These are phyloP conservation scores for Sebastes schlegelii DNA, from an alignment of 2,113 vertebrate species.

Conservation along the genomic window DNA sequence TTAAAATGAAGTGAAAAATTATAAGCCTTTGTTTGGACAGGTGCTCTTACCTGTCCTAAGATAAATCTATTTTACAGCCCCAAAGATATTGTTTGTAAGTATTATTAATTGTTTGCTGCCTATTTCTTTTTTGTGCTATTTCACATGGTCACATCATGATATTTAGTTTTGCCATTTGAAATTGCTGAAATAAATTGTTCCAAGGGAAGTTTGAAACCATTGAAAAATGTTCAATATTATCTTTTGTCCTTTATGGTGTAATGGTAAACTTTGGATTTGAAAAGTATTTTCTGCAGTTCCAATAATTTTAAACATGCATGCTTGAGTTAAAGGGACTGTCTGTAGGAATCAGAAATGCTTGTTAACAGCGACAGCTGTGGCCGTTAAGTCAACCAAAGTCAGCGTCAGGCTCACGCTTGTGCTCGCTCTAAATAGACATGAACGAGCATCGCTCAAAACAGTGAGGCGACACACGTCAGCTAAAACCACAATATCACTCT, in stretches of 20 bases:
- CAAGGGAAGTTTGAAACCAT: neutral
- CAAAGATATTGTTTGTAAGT: slow-evolving; percentile 16
- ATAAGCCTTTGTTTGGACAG: slow-evolving; percentile 9
- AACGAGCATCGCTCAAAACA: too few relatives aligned
- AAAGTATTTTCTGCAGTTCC: neutral
- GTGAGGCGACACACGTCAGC: too few relatives aligned
- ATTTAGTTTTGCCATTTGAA: slow-evolving; percentile 42
- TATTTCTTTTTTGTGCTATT: neutral
- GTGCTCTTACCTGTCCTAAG: neutral
- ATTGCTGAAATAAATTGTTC: slow-evolving; percentile 14
- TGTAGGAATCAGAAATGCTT: too few relatives aligned
- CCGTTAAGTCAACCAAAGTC: too few relatives aligned
- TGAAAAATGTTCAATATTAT: neutral
- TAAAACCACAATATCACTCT: too few relatives aligned
- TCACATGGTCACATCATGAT: neutral
- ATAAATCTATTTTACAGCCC: neutral
- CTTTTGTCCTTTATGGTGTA: neutral
- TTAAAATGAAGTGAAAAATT: slow-evolving; percentile 28
- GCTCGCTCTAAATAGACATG: too few relatives aligned
- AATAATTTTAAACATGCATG: neutral
- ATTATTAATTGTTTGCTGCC: slow-evolving; percentile 3
- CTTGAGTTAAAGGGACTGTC: neutral
- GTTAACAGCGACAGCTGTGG: too few relatives aligned
- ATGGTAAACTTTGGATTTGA: neutral
- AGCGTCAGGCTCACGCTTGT: too few relatives aligned